These are phyloP conservation scores for Papilio machaon DNA, from an alignment of 1,140 invertebrate species.

Conservation along the genomic window DNA sequence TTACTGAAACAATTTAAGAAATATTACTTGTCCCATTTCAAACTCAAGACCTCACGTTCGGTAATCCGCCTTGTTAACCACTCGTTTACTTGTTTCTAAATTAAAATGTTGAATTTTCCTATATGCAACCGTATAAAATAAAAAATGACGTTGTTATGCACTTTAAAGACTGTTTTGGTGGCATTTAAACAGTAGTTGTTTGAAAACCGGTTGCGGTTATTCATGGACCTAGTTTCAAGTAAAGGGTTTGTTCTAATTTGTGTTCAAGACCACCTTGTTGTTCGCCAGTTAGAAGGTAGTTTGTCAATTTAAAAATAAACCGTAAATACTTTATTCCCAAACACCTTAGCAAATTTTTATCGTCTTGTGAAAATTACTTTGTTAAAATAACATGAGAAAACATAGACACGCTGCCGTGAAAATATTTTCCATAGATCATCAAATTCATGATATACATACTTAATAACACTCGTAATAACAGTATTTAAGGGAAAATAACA, in stretches of 20 bases:
- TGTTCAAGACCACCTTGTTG: constrained; percentile 7
- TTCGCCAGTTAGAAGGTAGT: constrained; percentile 3
- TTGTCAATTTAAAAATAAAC: neutral
- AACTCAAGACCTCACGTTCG: no score
- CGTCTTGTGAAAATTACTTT: neutral
- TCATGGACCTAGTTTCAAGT: neutral
- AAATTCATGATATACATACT: neutral
- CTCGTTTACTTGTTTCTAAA: neutral
- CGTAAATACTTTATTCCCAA: neutral
- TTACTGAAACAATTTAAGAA: no score
- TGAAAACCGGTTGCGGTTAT: constrained; percentile 6
- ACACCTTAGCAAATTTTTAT: neutral
- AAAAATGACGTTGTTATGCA: neutral
- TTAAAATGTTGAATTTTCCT: neutral
- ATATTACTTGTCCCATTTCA: no score
- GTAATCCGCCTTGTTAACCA: neutral
- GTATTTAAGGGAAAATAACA: neutral
- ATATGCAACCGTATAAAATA: neutral
- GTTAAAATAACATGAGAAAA: neutral
- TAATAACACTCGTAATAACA: neutral
- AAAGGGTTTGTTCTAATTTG: constrained; percentile 26
- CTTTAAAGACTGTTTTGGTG: neutral
- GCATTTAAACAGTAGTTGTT: constrained; percentile 9
- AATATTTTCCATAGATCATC: neutral
- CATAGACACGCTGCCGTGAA: neutral